Evolutionary conservation across 2,797 vertebrate species (phyloP), one percentile per base, ranked within the genome.

Genomic region (Calcarius lapponicus): DNA sequence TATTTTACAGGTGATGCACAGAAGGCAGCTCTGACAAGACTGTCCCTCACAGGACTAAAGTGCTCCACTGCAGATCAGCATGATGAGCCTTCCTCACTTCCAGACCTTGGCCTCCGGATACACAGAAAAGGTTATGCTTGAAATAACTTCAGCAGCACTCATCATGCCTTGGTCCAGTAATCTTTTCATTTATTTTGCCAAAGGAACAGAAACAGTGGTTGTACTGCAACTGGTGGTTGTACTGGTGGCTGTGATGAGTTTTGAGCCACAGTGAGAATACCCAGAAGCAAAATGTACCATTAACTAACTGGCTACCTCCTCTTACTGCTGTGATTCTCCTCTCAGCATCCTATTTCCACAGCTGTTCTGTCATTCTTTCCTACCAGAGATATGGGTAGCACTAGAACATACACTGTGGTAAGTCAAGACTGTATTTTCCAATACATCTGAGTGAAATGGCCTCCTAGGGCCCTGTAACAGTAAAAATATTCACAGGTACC

Each of bases 401-500:
- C 60, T 86, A 67, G 32, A 75, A 81, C 13, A 54, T 11, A 48
- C 20, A 19, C 31, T 45, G 43, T 42, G 18, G 7, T 25, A 74
- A 82, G 24, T 20, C 17, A 66, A 69, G 32, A n/a, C 32, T 54
- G 16, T 73, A n/a, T 69, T 71, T 80, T 54, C 40, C 54, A 53
- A 47, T 11, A 31, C 5, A 71, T 28, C 48, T 78, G 26, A 51
- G 67, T 32, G 40, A 47, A 51, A 79, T 4, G 4, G 13, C 36
- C 34, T n/a, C 25, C 6, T n/a, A 26, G 47, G 34, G 25, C 26
- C 14, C 54, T 62, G 34, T 25, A 34, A 71, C 9, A 54, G 29
- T 20, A 38, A 7, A 73, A 89, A 34, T 29, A 73, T 57, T 60
- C 45, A 13, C 19, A 89, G 53, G 21, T 82, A 96, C 99, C 98